Percentiles rank a stretch among this genome's conserved stretches.
Evolutionary conservation across 2,113 vertebrate genomes (phyloP).

Genomic region (Empidonax traillii): DNA sequence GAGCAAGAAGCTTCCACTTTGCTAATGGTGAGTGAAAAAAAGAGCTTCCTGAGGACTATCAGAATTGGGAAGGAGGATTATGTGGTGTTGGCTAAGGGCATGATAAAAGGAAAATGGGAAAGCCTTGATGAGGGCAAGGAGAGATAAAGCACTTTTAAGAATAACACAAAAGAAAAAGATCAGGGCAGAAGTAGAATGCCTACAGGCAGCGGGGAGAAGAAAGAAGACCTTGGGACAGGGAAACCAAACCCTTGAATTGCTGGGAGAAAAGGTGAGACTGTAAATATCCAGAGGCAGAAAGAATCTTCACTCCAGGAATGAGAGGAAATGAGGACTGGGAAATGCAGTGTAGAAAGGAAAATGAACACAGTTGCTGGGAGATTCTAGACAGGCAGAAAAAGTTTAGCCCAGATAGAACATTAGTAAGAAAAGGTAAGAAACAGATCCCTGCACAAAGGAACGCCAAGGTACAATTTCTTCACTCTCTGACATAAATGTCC

Average conservation of each 20-base stretch:
- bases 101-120: neutral
- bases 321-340: neutral
- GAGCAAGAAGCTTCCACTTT: neutral
- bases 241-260: neutral
- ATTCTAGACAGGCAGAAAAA: neutral
- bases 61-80: neutral
- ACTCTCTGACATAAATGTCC: neutral
- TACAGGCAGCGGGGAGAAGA: neutral
- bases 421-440: neutral
- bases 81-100: neutral
- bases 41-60: neutral
- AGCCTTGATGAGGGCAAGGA: neutral
- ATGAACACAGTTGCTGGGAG: neutral
- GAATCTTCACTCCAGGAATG: neutral
- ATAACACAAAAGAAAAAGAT: neutral
- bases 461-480: neutral
- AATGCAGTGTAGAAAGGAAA: neutral
- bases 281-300: neutral
- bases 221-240: neutral
- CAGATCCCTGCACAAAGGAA: neutral
- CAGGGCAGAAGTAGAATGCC: neutral
- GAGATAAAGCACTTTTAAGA: neutral
- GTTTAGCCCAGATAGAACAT: neutral
- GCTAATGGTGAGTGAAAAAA: neutral
- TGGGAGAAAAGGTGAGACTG: neutral